phyloP scores from a whole-genome alignment of 2,113 vertebrate genomes.

The Sus scrofa region T2T-Sscrofa CM000822.6:46580001-46580500 shows the following conservation, averaged over 20 bases:
- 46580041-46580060: not conserved
- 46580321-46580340: conserved; percentile 47
- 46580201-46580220: not conserved
- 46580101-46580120: not conserved
- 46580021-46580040: not conserved
- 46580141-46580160: not conserved
- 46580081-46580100: fast-evolving
- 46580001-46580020: not conserved
- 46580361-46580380: not conserved
- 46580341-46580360: not conserved
- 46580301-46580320: not conserved
- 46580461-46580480: not conserved
- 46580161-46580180: not conserved
- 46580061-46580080: conserved; percentile 13
- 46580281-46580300: not conserved
- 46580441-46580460: not conserved
- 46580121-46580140: not conserved
- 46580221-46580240: not conserved
- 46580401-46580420: not conserved
- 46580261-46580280: not conserved
- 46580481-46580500: not conserved
- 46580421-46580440: not conserved
- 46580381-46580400: not conserved
- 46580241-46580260: not conserved
- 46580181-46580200: not conserved